Conservation (phyloP, 2,797 vertebrate genomes). For the Pseudomugil gertrudae region DNA sequence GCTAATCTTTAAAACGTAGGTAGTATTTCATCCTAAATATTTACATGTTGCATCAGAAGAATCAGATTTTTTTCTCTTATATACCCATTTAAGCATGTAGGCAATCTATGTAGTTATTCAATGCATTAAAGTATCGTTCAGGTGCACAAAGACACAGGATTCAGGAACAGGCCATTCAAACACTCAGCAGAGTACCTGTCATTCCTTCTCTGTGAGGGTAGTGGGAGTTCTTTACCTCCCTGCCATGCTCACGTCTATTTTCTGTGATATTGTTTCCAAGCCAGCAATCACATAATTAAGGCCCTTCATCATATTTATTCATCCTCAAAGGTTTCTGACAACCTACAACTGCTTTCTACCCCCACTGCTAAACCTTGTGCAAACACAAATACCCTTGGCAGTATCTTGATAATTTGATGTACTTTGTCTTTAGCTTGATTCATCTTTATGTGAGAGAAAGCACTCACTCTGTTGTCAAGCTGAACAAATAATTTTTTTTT, state of each 20-base stretch:
- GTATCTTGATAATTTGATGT: constrained; percentile 61
- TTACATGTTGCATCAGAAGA: constrained; percentile 15
- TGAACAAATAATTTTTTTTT: constrained; percentile 35
- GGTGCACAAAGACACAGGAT: constrained; percentile 43
- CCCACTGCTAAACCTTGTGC: constrained; percentile 73
- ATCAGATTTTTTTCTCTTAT: constrained; percentile 18
- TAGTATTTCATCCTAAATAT: constrained; percentile 7
- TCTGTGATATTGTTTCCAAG: constrained; percentile 77
- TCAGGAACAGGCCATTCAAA: constrained; percentile 44
- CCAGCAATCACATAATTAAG: constrained; percentile 80
- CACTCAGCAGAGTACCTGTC: constrained; percentile 63
- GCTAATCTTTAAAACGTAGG: constrained; percentile 16
- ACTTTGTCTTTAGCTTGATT: constrained; percentile 59
- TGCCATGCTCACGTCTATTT: constrained; percentile 75
- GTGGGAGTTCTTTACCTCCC: constrained; percentile 75
- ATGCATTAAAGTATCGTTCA: constrained; percentile 48
- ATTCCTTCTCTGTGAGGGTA: constrained; percentile 65
- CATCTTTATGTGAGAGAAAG: constrained; percentile 49
- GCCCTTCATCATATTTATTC: constrained; percentile 79
- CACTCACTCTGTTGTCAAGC: constrained; percentile 18
- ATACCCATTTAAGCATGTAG: constrained; percentile 2
- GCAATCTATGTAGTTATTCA: constrained; percentile 33
- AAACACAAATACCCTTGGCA: constrained; percentile 72
- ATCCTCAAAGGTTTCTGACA: constrained; percentile 78
- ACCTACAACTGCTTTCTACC: constrained; percentile 76